Evolutionary conservation across 2,113 vertebrate genomes (phyloP).

Genomic region (Anser brachyrhynchus): DNA sequence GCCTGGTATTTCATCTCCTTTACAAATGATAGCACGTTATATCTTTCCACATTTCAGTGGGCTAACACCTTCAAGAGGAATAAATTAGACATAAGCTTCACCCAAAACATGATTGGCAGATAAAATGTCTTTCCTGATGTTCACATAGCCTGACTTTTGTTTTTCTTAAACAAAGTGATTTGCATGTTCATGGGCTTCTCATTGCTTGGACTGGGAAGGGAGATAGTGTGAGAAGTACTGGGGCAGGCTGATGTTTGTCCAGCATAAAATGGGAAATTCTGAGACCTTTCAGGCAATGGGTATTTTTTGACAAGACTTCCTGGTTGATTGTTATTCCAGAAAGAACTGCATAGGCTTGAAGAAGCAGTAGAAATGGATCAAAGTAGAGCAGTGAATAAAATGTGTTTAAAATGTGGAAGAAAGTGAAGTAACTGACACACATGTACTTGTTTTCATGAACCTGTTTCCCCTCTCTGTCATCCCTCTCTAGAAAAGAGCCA

Average conservation of each 20-base stretch:
- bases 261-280: rapidly evolving
- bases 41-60: background rate
- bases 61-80: background rate
- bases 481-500: background rate
- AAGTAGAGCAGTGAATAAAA: background rate
- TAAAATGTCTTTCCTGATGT: background rate
- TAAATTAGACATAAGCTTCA: background rate
- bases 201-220: background rate
- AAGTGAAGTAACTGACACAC: background rate
- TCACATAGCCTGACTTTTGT: background rate
- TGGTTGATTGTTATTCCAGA: background rate
- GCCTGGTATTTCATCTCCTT: rapidly evolving
- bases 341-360: background rate
- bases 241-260: background rate
- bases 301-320: slow-evolving; percentile 7
- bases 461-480: background rate
- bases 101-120: background rate
- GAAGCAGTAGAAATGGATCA: background rate
- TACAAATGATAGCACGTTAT: background rate
- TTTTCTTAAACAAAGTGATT: background rate
- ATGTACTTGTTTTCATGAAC: background rate
- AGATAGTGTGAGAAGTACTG: rapidly evolving
- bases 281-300: background rate
- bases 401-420: background rate
- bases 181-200: background rate